These are phyloP conservation scores for Lampropteryx suffumata DNA, from an alignment of 2,888 invertebrate genomes.

Conservation along the genomic window DNA sequence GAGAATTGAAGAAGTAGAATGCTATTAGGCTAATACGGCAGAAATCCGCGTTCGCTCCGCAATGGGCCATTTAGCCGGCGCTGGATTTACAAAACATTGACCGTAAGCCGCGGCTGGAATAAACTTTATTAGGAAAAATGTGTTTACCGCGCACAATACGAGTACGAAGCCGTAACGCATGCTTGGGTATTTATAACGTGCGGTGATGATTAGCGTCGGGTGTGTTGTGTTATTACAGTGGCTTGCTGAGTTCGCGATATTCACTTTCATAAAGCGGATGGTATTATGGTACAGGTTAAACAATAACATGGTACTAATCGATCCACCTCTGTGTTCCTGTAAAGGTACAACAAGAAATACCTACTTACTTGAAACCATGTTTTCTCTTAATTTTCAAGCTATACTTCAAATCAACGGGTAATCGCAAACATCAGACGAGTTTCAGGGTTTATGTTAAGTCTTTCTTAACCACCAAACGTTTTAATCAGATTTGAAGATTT, in stretches of 20 bases:
- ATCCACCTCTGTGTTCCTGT: too few relatives aligned
- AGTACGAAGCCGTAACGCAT: slow-evolving; percentile 39
- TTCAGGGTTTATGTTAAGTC: slow-evolving; percentile 3
- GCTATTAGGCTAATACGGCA: slow-evolving; percentile 71
- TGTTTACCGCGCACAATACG: slow-evolving; percentile 48
- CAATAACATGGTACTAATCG: too few relatives aligned
- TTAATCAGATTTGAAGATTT: slow-evolving; percentile 45
- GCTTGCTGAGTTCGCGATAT: slow-evolving; percentile 24
- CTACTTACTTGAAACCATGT: too few relatives aligned
- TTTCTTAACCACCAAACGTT: slow-evolving; percentile 25
- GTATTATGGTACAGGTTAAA: too few relatives aligned
- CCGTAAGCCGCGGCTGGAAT: slow-evolving; percentile 58
- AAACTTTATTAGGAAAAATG: slow-evolving; percentile 77
- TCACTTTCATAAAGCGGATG: slow-evolving; percentile 4
- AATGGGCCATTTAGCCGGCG: slow-evolving; percentile 70
- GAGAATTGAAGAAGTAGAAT: slow-evolving; percentile 68
- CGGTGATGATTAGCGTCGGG: slow-evolving; percentile 28
- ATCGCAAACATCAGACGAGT: neutral
- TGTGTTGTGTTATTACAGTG: slow-evolving; percentile 23
- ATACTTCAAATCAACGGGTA: neutral
- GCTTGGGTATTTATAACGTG: slow-evolving; percentile 41
- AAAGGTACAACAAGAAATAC: too few relatives aligned
- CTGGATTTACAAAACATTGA: slow-evolving; percentile 74
- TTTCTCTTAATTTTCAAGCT: neutral
- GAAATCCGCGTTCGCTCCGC: slow-evolving; percentile 65